These are phyloP conservation scores for Circaetus cinerascens DNA, from an alignment of 2,113 vertebrate genomes.

Conservation along the genomic window DNA sequence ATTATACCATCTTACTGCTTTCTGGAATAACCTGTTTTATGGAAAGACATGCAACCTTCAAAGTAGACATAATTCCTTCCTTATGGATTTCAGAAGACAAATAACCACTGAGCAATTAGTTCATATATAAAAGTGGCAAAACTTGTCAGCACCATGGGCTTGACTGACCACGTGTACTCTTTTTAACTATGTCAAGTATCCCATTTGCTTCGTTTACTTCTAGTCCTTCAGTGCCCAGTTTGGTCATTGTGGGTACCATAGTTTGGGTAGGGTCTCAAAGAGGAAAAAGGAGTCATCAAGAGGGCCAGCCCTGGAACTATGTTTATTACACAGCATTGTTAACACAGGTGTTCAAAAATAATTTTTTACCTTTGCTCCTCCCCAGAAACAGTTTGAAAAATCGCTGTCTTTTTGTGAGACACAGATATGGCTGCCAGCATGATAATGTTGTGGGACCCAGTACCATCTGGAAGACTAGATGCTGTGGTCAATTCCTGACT, in stretches of 20 bases:
- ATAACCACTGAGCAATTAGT: not conserved
- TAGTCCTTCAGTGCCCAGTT: not conserved
- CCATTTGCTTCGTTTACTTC: not conserved
- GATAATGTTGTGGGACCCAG: not conserved
- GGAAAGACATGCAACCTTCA: not conserved
- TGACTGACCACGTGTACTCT: not conserved
- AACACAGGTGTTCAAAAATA: not conserved
- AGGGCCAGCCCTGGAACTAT: not conserved
- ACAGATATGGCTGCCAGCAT: not conserved
- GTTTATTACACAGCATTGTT: not conserved
- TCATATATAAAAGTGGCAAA: not conserved
- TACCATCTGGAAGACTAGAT: not conserved
- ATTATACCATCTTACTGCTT: not conserved
- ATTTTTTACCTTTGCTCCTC: not conserved
- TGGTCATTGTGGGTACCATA: fast-evolving
- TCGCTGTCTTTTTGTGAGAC: not conserved
- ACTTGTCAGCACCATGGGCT: not conserved
- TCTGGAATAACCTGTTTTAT: not conserved
- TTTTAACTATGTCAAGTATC: not conserved
- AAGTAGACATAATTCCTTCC: not conserved
- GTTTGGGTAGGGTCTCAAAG: not conserved
- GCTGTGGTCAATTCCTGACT: not conserved
- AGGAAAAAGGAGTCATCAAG: not conserved
- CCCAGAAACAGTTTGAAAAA: not conserved
- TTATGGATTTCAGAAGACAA: not conserved